Evolutionary conservation across 2,888 invertebrate genomes (phyloP), one percentile per base, ranked within the genome.

Genomic region (Drosophila birchii): DNA sequence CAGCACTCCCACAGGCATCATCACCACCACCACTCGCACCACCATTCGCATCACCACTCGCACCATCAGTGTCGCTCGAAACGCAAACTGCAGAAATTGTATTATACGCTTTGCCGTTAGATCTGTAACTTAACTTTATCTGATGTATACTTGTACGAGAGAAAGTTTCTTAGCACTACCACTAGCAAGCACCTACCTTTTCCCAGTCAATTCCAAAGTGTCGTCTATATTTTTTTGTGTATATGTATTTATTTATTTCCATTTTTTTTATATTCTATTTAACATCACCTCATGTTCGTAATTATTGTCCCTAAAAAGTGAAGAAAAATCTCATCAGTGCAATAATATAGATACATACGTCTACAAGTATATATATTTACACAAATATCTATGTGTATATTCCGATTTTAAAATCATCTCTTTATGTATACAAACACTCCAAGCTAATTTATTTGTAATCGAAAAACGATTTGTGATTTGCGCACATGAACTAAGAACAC

Each of bases 61-160:
- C 89, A 89, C 75, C 89, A 91, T 75, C 88, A 83, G 64, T 90
- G 91, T 88, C 90, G 90, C 79, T 85, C 91, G 80, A 92, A 91
- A 90, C 92, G 92, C 89, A 92, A 91, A 89, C 90, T 91, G 84
- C 92, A 92, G 84, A 92, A 92, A 89, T 89, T 92, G 88, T 92
- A 92, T 88, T 92, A 92, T 87, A 91, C 92, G 80, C 89, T 92
- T 78, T 92, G 92, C 86, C 92, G 92, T 88, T 92, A 91, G 89
- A 86, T 81, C 78, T 75, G 79, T 85, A 85, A 58, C 55, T 55
- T 57, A 61, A 47, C 51, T 73, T 26, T 58, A 67, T 44, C 41
- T 41, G 47, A 51, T 74, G 56, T 64, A 59, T 77, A 66, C 53
- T 47, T 63, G 64, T 61, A 57, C 59, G 59, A 62, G 66, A 73